phyloP scores from a whole-genome alignment of 2,888 invertebrate species.

The Subacronicta megacephala region DNA sequence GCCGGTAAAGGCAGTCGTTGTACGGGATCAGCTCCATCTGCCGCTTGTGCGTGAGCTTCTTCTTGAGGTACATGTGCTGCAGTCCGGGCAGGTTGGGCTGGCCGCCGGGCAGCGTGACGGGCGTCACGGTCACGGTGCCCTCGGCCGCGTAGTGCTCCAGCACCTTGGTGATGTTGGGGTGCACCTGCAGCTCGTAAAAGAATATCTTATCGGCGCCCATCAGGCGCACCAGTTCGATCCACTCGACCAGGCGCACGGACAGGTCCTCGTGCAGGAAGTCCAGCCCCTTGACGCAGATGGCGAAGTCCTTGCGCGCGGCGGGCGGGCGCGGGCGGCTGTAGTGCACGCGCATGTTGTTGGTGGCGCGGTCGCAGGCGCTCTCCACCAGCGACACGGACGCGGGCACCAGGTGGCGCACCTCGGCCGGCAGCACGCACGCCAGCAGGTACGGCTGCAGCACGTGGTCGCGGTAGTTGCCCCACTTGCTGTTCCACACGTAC shows the following conservation, averaged over 20 bases:
- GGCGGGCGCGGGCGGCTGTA: conserved; percentile 91
- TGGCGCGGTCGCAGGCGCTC: conserved; percentile 95
- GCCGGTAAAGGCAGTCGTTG: conserved; percentile 98
- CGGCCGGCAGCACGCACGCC: conserved; percentile 95
- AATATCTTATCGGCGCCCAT: conserved; percentile 97
- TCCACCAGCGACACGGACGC: conserved; percentile 96
- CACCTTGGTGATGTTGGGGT: conserved; percentile 97
- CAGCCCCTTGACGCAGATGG: conserved; percentile 97
- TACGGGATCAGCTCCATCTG: conserved; percentile 98
- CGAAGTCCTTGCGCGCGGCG: conserved; percentile 93
- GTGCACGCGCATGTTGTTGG: conserved; percentile 95
- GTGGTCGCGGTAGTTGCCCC: conserved; percentile 97
- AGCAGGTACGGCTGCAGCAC: conserved; percentile 97
- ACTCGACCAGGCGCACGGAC: conserved; percentile 96
- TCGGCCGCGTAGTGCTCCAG: conserved; percentile 91
- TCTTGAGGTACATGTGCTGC: conserved; percentile 96
- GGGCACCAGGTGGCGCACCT: conserved; percentile 92
- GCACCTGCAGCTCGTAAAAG: conserved; percentile 97
- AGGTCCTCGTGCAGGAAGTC: conserved; percentile 98
- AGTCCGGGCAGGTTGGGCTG: conserved; percentile 97
- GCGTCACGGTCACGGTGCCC: conserved; percentile 93
- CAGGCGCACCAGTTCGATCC: conserved; percentile 96
- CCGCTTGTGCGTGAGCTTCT: conserved; percentile 97
- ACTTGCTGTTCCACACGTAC: conserved; percentile 98
- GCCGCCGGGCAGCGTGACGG: conserved; percentile 95